These are phyloP conservation scores for Sebastes alutus DNA, from an alignment of 2,797 vertebrate species.

Conservation along the genomic window DNA sequence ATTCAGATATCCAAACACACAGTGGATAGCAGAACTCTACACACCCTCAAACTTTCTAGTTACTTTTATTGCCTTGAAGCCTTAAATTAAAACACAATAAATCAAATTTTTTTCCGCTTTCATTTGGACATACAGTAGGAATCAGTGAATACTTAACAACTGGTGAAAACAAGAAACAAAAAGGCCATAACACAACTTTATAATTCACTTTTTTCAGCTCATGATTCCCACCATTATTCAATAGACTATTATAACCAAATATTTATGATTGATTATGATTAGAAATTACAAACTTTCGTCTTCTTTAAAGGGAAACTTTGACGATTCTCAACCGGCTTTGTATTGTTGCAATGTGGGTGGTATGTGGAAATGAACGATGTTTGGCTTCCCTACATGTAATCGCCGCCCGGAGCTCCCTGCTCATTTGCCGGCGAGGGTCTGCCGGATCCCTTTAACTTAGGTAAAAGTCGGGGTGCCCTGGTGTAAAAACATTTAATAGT, in stretches of 20 bases:
- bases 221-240: neutral
- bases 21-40: slow-evolving; percentile 19
- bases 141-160: slow-evolving; percentile 4
- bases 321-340: too few relatives aligned
- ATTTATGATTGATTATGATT: neutral
- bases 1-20: slow-evolving; percentile 36
- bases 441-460: neutral
- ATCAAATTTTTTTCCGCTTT: neutral
- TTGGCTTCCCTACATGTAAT: too few relatives aligned
- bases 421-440: too few relatives aligned
- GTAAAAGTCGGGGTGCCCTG: neutral
- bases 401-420: too few relatives aligned
- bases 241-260: neutral
- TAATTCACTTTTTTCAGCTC: neutral
- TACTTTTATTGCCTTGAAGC: slow-evolving; percentile 33
- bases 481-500: neutral
- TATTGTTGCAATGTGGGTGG: too few relatives aligned
- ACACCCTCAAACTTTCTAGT: slow-evolving; percentile 15
- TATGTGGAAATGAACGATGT: too few relatives aligned
- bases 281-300: neutral
- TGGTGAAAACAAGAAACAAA: slow-evolving; percentile 20
- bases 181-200: neutral
- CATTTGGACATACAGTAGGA: slow-evolving; percentile 3
- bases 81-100: slow-evolving; percentile 48
- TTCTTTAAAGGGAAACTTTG: too few relatives aligned